Base-by-base conservation (phyloP, 2,888 invertebrate genomes). In the Pristionchus arcanus region DNA sequence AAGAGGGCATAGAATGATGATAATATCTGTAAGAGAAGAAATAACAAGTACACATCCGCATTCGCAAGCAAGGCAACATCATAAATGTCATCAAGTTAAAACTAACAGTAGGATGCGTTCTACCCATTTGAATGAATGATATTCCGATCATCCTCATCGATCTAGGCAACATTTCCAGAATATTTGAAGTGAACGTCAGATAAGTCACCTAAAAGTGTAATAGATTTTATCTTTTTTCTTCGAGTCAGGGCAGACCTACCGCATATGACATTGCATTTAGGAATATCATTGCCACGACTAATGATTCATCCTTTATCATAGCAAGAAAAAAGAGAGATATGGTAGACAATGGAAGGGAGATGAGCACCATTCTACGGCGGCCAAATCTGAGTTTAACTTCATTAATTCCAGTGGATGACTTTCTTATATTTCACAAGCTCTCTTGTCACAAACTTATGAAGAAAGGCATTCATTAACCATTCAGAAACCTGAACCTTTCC, bases 291-390 rank as follows among this genome's bases (percentile, higher is more conserved):
- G 42, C 77, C n/a, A 15, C 34, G 42, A 77, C n/a, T 49, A 42
- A 4, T 25, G 37, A 25, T n/a, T 42, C 25, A 25, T 77, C 42
- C 5, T 42, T 25, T 42, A 77, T 42, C 77, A 77, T 1, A 19
- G 77, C 49, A 5, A 77, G 77, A 42, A 77, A 13, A 16, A 42
- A 21, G 16, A 77, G 77, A 0, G 77, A 77, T 21, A 77, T 9
- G n/a, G 77, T 19, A 77, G 77, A 77, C 11, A 77, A 9, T 13
- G 77, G 77, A 37, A 77, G 42, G 2, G 77, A 77, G 77, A 77
- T 37, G 19, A 77, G 77, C 37, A 77, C 49, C 42, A 77, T 37
- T 42, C 77, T 42, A 77, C 77, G 77, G 11, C 77, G 77, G 42
- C 77, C 77, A n/a, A 77, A 31, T 77, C 77, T 77, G 42, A 13